These are phyloP conservation scores for Leptura quadrifasciata DNA, from an alignment of 2,888 invertebrate species.

Conservation along the genomic window DNA sequence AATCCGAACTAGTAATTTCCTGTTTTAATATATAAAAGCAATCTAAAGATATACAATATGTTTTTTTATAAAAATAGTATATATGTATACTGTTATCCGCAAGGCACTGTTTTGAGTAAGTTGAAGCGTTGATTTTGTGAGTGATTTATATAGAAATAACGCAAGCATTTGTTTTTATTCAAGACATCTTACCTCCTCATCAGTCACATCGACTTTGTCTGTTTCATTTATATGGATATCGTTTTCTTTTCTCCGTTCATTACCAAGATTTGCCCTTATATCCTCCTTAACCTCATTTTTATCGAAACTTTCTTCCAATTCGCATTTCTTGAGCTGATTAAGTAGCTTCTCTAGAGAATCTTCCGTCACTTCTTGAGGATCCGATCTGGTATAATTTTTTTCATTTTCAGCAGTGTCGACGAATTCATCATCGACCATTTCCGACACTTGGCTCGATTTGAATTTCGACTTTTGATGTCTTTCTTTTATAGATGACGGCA, in stretches of 20 bases:
- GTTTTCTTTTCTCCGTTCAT: not conserved
- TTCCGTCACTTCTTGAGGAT: slow-evolving; percentile 38
- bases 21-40: too few species aligned
- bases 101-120: not conserved
- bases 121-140: not conserved
- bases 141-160: not conserved
- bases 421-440: not conserved
- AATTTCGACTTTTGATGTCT: slow-evolving; percentile 49
- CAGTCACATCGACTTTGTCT: slow-evolving; percentile 11
- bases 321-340: slow-evolving; percentile 60
- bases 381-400: slow-evolving; percentile 37
- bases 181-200: slow-evolving; percentile 45
- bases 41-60: too few species aligned
- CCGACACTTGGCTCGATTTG: slow-evolving; percentile 35
- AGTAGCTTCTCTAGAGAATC: slow-evolving; percentile 58
- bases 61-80: too few species aligned
- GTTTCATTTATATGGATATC: not conserved
- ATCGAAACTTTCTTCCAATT: slow-evolving; percentile 25
- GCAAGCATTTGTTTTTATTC: slow-evolving; percentile 2
- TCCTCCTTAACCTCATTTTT: slow-evolving; percentile 2
- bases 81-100: not conserved
- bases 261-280: slow-evolving; percentile 1
- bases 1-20: too few species aligned
- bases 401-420: slow-evolving; percentile 30
- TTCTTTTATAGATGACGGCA: slow-evolving; percentile 52